These are phyloP conservation scores for Rhinophrynus dorsalis DNA, from an alignment of 2,797 vertebrate genomes.

Conservation along the genomic window DNA sequence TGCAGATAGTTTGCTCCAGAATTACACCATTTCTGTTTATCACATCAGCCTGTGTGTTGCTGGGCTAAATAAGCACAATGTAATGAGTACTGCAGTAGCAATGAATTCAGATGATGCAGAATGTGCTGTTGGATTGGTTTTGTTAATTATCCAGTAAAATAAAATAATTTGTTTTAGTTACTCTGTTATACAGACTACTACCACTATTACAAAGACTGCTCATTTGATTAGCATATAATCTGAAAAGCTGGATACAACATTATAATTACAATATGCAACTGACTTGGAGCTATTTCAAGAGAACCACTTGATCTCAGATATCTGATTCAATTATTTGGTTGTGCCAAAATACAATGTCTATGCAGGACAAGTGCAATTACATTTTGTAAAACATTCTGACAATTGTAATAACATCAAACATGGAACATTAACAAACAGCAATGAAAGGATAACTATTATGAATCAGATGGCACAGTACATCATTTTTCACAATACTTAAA, in stretches of 20 bases:
- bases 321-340: neutral
- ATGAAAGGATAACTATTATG: neutral
- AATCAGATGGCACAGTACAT: no score
- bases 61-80: no score
- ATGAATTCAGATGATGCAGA: no score
- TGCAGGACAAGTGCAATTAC: neutral
- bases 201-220: neutral
- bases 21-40: no score
- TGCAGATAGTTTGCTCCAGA: no score
- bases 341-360: neutral
- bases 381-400: neutral
- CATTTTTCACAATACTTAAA: no score
- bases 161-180: no score
- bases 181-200: no score
- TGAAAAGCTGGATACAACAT: neutral
- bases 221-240: slow-evolving; percentile 26
- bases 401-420: neutral
- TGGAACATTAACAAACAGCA: neutral
- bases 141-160: no score
- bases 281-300: slow-evolving; percentile 23
- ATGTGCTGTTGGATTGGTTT: no score
- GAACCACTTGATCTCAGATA: neutral
- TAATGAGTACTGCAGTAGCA: no score
- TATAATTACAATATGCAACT: neutral
- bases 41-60: no score